phyloP scores from a whole-genome alignment of 2,797 vertebrate species.

The Artibeus jamaicensis region DNA sequence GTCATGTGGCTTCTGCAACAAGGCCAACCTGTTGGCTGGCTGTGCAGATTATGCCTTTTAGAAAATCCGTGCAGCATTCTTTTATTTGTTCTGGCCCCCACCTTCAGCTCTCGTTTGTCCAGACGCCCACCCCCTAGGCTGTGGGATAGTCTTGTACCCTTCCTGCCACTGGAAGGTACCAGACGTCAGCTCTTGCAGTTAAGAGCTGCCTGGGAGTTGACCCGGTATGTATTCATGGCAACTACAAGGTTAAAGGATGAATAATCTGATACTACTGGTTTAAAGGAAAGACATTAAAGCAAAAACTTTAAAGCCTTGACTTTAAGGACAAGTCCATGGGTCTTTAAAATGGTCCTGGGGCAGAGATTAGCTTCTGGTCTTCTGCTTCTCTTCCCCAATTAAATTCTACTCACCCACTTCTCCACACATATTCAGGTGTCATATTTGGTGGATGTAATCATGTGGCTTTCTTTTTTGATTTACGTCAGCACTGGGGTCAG shows the following conservation, averaged over 20 bases:
- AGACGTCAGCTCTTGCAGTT: not conserved
- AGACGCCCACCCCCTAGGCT: not conserved
- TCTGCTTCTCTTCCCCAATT: fast-evolving
- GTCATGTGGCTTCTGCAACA: not conserved
- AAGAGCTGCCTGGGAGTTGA: not conserved
- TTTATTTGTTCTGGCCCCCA: not conserved
- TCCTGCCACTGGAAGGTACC: not conserved
- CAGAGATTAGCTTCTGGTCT: not conserved
- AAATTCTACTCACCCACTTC: too few species aligned
- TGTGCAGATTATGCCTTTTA: not conserved
- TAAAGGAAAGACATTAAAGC: not conserved
- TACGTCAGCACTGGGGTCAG: not conserved
- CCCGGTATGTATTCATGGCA: not conserved
- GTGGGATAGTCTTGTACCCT: not conserved
- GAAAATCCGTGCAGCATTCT: not conserved
- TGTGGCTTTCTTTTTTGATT: not conserved
- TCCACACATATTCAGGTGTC: not conserved
- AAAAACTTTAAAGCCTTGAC: not conserved
- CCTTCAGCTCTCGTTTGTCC: not conserved
- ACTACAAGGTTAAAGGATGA: not conserved
- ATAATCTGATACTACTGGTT: not conserved
- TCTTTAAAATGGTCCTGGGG: not conserved
- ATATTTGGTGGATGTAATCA: too few species aligned
- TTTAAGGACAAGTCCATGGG: not conserved
- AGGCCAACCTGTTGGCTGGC: not conserved